phyloP scores from a whole-genome alignment of 2,113 vertebrate species.

The Okapia johnstoni region DNA sequence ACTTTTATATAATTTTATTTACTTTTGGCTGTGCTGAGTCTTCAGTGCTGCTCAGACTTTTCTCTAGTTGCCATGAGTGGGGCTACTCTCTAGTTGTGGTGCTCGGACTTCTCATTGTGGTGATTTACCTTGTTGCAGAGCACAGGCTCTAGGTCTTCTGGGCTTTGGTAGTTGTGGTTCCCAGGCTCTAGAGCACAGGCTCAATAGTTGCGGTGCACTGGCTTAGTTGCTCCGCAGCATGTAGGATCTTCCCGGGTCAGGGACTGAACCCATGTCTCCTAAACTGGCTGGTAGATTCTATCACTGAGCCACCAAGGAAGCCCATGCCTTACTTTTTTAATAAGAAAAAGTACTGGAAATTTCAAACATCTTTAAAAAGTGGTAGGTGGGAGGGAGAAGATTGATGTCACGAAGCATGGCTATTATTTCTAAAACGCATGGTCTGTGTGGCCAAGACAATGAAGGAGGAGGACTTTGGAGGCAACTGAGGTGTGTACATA shows the following conservation, averaged over 20 bases:
- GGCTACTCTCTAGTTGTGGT: neutral
- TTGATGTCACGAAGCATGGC: neutral
- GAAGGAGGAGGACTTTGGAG: neutral
- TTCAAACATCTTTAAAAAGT: neutral
- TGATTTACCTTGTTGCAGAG: neutral
- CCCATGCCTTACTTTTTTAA: neutral
- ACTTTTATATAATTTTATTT: neutral
- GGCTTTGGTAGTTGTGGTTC: neutral
- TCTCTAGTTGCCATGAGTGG: neutral
- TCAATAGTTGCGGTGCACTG: neutral
- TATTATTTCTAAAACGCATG: neutral
- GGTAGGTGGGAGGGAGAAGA: neutral
- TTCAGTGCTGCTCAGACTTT: neutral
- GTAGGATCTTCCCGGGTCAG: neutral
- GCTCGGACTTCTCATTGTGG: fast-evolving
- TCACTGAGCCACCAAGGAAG: neutral
- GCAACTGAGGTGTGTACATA: neutral
- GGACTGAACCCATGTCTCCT: neutral
- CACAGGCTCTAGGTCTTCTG: neutral
- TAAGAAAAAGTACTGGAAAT: neutral
- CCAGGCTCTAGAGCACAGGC: neutral
- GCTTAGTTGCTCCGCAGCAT: neutral
- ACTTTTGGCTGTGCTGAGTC: neutral
- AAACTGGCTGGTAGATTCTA: neutral
- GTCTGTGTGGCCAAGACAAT: neutral